A percentile compares a stretch with the other conserved stretches of the same genome.
Evolutionary conservation across 2,888 invertebrate genomes (phyloP).

Genomic region (Cheilosia scutellata): DNA sequence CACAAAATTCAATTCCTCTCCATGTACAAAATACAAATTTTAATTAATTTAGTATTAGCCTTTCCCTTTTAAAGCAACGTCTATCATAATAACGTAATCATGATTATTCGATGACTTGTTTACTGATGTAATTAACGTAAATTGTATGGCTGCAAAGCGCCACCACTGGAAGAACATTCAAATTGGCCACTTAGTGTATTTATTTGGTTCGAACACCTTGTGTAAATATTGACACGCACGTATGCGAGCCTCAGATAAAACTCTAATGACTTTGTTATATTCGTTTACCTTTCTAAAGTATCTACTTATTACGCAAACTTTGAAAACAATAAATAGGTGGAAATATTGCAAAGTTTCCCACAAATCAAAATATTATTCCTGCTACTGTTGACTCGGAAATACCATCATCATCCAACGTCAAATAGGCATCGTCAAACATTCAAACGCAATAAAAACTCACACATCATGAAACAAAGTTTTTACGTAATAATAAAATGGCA

Average conservation of each 20-base stretch:
- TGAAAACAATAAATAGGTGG: background rate
- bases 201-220: slow-evolving; percentile 26
- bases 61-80: background rate
- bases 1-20: too few species aligned
- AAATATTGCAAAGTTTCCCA: background rate
- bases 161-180: slow-evolving; percentile 32
- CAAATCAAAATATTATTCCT: background rate
- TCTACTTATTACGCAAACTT: background rate
- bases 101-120: slow-evolving; percentile 30
- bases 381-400: background rate
- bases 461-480: slow-evolving; percentile 17
- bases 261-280: slow-evolving; percentile 11
- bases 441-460: slow-evolving; percentile 29
- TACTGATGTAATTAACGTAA: slow-evolving; percentile 30
- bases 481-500: slow-evolving; percentile 40
- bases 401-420: slow-evolving; percentile 21
- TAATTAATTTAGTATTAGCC: background rate
- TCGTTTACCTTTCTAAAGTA: background rate
- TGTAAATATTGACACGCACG: slow-evolving; percentile 16
- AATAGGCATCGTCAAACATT: slow-evolving; percentile 23
- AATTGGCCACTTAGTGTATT: slow-evolving; percentile 49
- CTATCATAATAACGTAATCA: slow-evolving; percentile 21
- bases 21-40: background rate
- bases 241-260: background rate
- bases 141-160: background rate